Base-by-base conservation (phyloP, 2,888 invertebrate species). In the Sinodicranocentrus sp. region DNA sequence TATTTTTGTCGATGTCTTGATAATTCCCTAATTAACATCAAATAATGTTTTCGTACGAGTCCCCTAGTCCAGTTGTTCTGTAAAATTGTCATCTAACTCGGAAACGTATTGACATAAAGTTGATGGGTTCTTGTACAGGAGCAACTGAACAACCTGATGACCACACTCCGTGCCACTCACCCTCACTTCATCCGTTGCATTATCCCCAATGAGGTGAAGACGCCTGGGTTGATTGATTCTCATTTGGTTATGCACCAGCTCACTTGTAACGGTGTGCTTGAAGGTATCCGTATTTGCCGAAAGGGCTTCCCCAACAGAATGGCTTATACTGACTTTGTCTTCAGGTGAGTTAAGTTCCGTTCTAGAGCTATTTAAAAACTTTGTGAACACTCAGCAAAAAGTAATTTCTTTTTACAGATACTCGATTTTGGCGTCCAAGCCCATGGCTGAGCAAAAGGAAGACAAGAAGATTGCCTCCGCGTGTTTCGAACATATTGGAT, bases 261-360 rank as follows among this genome's bases (percentile, higher is more conserved):
- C 91, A 98, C 98, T 90, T 99, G 99, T 95, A 99, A 99, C 95
- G 99, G 99, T 97, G 99, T 99, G 93, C 96, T 99, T 94, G 99
- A 99, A 95, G 99, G 99, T 93, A 99, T 99, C 94, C 98, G 99
- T 96, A 99, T 99, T 94, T 99, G 99, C 93, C 96, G 99, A 93
- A 97, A 97, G 94, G 99, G 99, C 92, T 99, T 99, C 96, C 99
- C 99, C 94, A 99, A 99, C 96, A 96, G 99, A 93, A 98, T 99
- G 97, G 94, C 97, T 90, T 99, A 99, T 93, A 97, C 98, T 89
- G 99, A 99, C 93, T 99, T 99, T 23, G 39, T 33, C 13, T 80
- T 80, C 48, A 8, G 77, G 68, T 57, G n/a, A 48, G 6, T n/a
- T n/a, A n/a, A n/a, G n/a, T n/a, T n/a, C n/a, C n/a, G n/a, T n/a